phyloP scores from a whole-genome alignment of 2,797 vertebrate genomes.

The Dermochelys coriacea region DNA sequence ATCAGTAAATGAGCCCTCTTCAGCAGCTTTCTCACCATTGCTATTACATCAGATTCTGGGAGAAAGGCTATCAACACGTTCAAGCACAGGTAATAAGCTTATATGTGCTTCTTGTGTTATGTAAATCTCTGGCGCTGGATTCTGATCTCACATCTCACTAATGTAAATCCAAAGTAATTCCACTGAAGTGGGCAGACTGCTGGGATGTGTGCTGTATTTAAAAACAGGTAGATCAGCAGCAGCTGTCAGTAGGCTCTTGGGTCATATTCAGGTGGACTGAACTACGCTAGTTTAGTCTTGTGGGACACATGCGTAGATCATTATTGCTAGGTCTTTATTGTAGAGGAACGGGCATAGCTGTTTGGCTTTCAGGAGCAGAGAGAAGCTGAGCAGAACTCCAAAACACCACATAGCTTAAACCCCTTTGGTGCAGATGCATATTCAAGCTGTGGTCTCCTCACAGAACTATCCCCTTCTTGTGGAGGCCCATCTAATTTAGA shows the following conservation, averaged over 20 bases:
- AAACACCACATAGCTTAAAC: too few species aligned
- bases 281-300: not conserved
- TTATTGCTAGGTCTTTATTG: not conserved
- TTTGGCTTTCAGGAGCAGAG: not conserved
- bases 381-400: not conserved
- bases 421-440: not conserved
- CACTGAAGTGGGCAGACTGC: not conserved
- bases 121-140: not conserved
- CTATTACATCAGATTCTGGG: not conserved
- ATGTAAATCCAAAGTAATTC: not conserved
- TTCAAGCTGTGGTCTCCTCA: not conserved
- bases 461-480: not conserved
- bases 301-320: not conserved
- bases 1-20: not conserved
- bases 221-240: not conserved
- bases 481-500: not conserved
- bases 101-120: not conserved
- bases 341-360: not conserved
- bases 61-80: not conserved
- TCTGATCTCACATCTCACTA: not conserved
- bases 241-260: not conserved
- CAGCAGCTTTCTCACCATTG: not conserved
- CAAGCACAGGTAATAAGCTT: not conserved
- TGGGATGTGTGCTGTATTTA: not conserved
- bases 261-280: not conserved